Percentiles rank a stretch among this genome's conserved stretches.
phyloP scores from a whole-genome alignment of 53 echinoderm and acorn worm species.

The Luidia sarsii region DNA sequence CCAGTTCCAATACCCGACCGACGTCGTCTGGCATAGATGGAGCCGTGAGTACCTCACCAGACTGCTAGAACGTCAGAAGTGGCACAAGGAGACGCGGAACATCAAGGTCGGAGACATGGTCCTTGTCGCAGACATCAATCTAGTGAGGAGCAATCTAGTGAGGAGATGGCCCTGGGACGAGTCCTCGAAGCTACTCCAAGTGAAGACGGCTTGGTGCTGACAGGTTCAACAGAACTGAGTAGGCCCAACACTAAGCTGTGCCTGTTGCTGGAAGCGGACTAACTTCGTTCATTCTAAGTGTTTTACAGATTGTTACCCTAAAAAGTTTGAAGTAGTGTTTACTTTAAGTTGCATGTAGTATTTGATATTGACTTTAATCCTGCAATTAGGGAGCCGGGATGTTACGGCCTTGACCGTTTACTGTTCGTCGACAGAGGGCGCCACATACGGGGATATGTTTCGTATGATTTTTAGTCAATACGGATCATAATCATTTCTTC shows the following conservation, averaged over 20 bases:
- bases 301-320: background rate
- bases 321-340: background rate
- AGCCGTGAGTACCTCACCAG: background rate
- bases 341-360: too few relatives aligned
- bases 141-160: background rate
- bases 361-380: too few relatives aligned
- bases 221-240: background rate
- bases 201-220: conserved; percentile 1
- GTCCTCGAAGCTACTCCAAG: background rate
- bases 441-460: too few relatives aligned
- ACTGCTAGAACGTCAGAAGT: conserved; percentile 11
- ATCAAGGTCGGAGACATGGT: conserved; percentile 44
- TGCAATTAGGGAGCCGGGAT: too few relatives aligned
- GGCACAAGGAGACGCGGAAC: conserved; percentile 35
- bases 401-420: too few relatives aligned
- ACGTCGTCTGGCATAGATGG: conserved; percentile 9
- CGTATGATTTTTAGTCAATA: too few relatives aligned
- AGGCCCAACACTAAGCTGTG: conserved; percentile 3
- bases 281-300: too few relatives aligned
- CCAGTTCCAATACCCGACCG: conserved; percentile 11
- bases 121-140: conserved; percentile 16
- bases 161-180: background rate
- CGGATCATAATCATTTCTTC: too few relatives aligned
- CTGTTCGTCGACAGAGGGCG: too few relatives aligned
- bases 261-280: background rate